Evolutionary conservation across 2,113 vertebrate species (phyloP).

Genomic region (Phaethornis superciliosus): DNA sequence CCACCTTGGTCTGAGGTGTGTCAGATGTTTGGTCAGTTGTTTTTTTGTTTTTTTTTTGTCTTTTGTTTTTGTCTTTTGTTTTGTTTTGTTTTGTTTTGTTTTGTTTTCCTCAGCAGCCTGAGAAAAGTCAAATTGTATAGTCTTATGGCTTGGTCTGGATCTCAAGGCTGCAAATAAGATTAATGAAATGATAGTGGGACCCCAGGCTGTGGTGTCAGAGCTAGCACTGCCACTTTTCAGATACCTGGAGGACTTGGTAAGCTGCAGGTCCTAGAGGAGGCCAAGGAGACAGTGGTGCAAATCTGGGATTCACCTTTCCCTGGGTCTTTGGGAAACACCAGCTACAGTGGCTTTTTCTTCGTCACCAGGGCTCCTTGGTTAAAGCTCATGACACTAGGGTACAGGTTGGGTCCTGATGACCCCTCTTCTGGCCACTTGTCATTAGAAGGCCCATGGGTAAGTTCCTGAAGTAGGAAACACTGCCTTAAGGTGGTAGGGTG

Average conservation of each 20-base stretch:
- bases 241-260: neutral
- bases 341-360: neutral
- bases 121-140: neutral
- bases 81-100: too few species aligned
- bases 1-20: neutral
- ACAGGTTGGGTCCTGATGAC: neutral
- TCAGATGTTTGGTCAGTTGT: neutral
- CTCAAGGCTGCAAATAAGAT: neutral
- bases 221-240: neutral
- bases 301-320: neutral
- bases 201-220: neutral
- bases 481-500: neutral
- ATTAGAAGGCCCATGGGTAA: neutral
- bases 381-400: neutral
- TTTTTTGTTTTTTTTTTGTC: too few species aligned
- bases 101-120: neutral
- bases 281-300: rapidly evolving
- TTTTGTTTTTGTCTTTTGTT: too few species aligned
- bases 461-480: neutral
- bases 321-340: neutral
- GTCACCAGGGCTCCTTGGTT: neutral
- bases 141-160: neutral
- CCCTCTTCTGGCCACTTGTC: neutral
- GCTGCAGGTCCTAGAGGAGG: neutral
- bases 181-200: neutral